These are phyloP conservation scores for Mylabris phalerata DNA, from an alignment of 1,140 invertebrate species.

Conservation along the genomic window DNA sequence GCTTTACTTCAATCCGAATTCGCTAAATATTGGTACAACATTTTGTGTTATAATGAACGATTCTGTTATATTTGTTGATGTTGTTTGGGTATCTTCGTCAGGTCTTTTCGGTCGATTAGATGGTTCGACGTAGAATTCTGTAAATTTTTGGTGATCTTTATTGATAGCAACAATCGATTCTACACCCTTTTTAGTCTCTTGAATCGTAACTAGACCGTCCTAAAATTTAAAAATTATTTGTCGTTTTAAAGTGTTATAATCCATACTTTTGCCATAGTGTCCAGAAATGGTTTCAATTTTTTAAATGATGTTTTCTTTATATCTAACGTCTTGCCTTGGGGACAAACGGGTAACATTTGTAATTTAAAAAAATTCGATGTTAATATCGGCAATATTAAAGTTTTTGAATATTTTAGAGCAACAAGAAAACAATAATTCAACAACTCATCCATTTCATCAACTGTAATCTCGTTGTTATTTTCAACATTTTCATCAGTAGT, in stretches of 20 bases:
- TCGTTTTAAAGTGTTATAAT: background rate
- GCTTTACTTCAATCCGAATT: slow-evolving; percentile 48
- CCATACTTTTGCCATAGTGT: slow-evolving; percentile 54
- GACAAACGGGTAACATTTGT: slow-evolving; percentile 69
- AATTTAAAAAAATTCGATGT: slow-evolving; percentile 74
- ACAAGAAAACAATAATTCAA: slow-evolving; percentile 72
- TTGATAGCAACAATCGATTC: slow-evolving; percentile 59
- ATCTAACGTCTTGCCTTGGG: slow-evolving; percentile 60
- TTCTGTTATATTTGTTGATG: slow-evolving; percentile 51
- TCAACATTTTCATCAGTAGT: slow-evolving; percentile 9
- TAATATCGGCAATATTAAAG: slow-evolving; percentile 58
- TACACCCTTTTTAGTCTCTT: slow-evolving; percentile 66
- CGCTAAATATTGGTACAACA: slow-evolving; percentile 57
- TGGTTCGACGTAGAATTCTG: slow-evolving; percentile 34
- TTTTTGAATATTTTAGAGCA: slow-evolving; percentile 63
- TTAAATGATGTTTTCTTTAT: slow-evolving; percentile 86
- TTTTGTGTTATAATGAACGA: slow-evolving; percentile 62
- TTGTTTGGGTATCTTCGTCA: slow-evolving; percentile 19
- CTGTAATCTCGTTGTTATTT: slow-evolving; percentile 9
- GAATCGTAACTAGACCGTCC: slow-evolving; percentile 58
- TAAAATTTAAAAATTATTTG: slow-evolving; percentile 27
- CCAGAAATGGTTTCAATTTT: slow-evolving; percentile 78
- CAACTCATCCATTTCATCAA: slow-evolving; percentile 63
- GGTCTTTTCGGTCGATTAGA: slow-evolving; percentile 28
- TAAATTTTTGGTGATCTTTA: slow-evolving; percentile 48